phyloP scores from a whole-genome alignment of 2,888 invertebrate species.

The Sturmia bella region DNA sequence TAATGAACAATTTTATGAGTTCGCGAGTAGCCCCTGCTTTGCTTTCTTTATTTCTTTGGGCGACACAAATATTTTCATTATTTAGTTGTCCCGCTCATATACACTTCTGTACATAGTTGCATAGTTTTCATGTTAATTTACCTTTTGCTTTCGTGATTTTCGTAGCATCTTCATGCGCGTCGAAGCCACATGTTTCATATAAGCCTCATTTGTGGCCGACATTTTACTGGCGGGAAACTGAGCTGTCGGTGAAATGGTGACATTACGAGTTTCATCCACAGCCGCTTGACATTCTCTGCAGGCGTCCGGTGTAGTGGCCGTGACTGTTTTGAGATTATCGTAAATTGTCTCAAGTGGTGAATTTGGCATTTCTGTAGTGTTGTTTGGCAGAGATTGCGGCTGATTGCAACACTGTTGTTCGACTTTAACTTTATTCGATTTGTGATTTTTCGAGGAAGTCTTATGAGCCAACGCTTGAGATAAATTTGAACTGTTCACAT shows the following conservation, averaged over 20 bases:
- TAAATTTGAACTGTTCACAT: slow-evolving; percentile 15
- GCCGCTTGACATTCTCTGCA: slow-evolving; percentile 66
- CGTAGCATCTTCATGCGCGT: slow-evolving; percentile 80
- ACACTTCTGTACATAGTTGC: no score
- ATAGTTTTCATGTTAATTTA: slow-evolving; percentile 65
- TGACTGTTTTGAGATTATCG: slow-evolving; percentile 42
- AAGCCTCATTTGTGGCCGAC: slow-evolving; percentile 73
- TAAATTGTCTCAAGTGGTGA: slow-evolving; percentile 58
- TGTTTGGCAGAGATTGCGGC: neutral
- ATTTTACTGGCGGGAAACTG: slow-evolving; percentile 41
- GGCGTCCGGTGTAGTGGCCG: slow-evolving; percentile 37
- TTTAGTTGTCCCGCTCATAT: no score
- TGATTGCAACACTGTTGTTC: slow-evolving; percentile 70
- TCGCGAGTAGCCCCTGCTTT: no score
- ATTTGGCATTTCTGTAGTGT: slow-evolving; percentile 21
- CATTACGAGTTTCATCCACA: slow-evolving; percentile 68
- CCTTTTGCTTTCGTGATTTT: slow-evolving; percentile 82
- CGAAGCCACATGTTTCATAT: slow-evolving; percentile 80
- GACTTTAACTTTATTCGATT: slow-evolving; percentile 75
- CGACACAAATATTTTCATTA: no score
- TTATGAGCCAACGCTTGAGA: slow-evolving; percentile 62
- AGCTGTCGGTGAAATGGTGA: slow-evolving; percentile 50
- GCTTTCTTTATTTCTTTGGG: no score
- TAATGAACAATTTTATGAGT: no score
- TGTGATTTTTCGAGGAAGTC: slow-evolving; percentile 63